Percentiles rank a stretch among this genome's conserved stretches.
Conservation (phyloP, 2,797 vertebrate genomes). For the Caiman crocodilus region DNA sequence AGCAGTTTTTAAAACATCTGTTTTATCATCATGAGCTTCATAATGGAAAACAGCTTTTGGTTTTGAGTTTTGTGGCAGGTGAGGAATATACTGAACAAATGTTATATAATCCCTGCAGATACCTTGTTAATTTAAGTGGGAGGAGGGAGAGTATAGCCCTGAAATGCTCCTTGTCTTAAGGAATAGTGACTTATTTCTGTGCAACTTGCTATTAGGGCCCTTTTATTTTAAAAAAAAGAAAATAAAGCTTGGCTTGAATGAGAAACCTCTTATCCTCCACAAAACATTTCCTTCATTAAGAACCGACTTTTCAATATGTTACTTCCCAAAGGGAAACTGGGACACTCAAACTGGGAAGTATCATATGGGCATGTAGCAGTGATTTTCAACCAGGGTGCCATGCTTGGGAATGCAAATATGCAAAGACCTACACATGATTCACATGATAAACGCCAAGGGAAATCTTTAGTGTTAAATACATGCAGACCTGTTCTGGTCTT, state of each 20-base stretch:
- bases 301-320: background rate
- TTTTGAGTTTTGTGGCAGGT: background rate
- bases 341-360: background rate
- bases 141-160: background rate
- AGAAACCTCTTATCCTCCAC: background rate
- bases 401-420: too few relatives aligned
- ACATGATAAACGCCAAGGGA: too few relatives aligned
- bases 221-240: too few relatives aligned
- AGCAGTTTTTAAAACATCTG: background rate
- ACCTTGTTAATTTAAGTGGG: background rate
- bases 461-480: too few relatives aligned
- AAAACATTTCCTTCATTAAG: constrained; percentile 33
- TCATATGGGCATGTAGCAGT: too few relatives aligned
- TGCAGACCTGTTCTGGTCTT: too few relatives aligned
- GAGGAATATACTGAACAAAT: accelerated
- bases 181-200: background rate
- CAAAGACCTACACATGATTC: too few relatives aligned
- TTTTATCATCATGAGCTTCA: background rate
- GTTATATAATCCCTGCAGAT: background rate
- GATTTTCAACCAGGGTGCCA: too few relatives aligned
- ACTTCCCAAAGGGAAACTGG: background rate
- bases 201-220: too few relatives aligned
- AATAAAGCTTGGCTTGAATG: background rate
- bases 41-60: background rate
- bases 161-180: accelerated